phyloP scores from a whole-genome alignment of 1,140 invertebrate genomes.

The Drosophila serrata region DNA sequence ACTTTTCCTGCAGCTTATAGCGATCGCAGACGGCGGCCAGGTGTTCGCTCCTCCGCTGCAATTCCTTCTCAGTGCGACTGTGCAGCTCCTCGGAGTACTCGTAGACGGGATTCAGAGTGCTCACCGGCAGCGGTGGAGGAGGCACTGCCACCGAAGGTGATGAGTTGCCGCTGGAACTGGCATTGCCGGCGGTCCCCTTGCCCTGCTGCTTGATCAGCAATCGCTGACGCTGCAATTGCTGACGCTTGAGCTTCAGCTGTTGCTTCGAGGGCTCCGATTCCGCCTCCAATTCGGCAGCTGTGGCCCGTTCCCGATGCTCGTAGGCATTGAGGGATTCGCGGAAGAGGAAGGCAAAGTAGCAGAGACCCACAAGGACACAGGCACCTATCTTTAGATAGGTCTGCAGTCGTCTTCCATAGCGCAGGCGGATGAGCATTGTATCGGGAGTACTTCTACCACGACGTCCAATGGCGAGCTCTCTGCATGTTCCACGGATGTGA shows the following conservation, averaged over 20 bases:
- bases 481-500: constrained; percentile 44
- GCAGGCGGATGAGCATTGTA: constrained; percentile 73
- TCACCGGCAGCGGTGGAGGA: constrained; percentile 13
- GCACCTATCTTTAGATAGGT: constrained; percentile 76
- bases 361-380: constrained; percentile 68
- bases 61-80: constrained; percentile 73
- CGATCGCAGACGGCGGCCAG: constrained; percentile 65
- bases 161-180: constrained; percentile 4
- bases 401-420: constrained; percentile 73
- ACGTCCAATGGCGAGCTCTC: neutral
- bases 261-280: constrained; percentile 61
- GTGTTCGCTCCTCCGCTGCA: constrained; percentile 61
- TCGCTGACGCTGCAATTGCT: constrained; percentile 60
- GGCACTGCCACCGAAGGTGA: neutral
- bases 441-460: constrained; percentile 24
- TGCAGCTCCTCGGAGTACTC: constrained; percentile 84
- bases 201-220: constrained; percentile 40
- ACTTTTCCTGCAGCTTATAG: constrained; percentile 72
- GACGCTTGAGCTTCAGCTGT: constrained; percentile 63
- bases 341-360: constrained; percentile 80
- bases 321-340: constrained; percentile 81
- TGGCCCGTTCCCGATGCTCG: constrained; percentile 66
- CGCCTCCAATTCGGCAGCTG: constrained; percentile 47
- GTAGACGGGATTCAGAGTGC: constrained; percentile 82
- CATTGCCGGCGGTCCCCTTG: constrained; percentile 10